A percentile compares a stretch with the other conserved stretches of the same genome.
These are phyloP conservation scores for Melanotaenia duboulayi DNA, from an alignment of 2,113 vertebrate genomes.

Conservation along the genomic window DNA sequence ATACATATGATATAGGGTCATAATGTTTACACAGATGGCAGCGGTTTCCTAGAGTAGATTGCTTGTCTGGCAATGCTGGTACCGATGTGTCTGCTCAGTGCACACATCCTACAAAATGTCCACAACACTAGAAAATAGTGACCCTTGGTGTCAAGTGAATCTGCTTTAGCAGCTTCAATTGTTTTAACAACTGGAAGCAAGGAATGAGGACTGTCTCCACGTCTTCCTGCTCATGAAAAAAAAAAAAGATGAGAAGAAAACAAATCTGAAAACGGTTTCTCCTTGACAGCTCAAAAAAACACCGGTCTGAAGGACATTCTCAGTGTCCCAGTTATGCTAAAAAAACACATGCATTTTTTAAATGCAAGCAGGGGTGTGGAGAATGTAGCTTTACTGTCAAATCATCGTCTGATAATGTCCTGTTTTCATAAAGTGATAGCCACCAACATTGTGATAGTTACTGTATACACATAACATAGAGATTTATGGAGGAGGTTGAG, in stretches of 20 bases:
- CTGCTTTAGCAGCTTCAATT: conserved; percentile 16
- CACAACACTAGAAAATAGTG: conserved; percentile 13
- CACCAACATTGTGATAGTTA: conserved; percentile 23
- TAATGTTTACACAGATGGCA: neutral
- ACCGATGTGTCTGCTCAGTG: conserved; percentile 5
- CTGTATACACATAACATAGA: conserved; percentile 12
- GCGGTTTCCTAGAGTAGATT: neutral
- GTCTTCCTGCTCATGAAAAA: conserved; percentile 26
- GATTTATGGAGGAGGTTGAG: neutral
- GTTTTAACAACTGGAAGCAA: conserved; percentile 45
- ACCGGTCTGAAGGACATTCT: conserved; percentile 63
- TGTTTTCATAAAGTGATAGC: conserved; percentile 50
- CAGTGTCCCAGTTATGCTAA: conserved; percentile 37
- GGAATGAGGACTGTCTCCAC: conserved; percentile 23
- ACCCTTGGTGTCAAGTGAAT: conserved; percentile 13
- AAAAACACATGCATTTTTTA: conserved; percentile 67
- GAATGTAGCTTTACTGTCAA: conserved; percentile 52
- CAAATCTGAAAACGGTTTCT: conserved; percentile 42
- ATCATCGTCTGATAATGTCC: conserved; percentile 48
- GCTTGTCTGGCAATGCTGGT: neutral
- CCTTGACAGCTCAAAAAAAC: conserved; percentile 57
- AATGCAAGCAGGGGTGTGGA: conserved; percentile 41
- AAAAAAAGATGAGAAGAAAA: neutral
- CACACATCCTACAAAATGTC: neutral
- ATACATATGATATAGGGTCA: neutral